phyloP scores from a whole-genome alignment of 30 jellyfish, hydroid and myxozoan genomes.

The Chrysaora quinquecirrha region DNA sequence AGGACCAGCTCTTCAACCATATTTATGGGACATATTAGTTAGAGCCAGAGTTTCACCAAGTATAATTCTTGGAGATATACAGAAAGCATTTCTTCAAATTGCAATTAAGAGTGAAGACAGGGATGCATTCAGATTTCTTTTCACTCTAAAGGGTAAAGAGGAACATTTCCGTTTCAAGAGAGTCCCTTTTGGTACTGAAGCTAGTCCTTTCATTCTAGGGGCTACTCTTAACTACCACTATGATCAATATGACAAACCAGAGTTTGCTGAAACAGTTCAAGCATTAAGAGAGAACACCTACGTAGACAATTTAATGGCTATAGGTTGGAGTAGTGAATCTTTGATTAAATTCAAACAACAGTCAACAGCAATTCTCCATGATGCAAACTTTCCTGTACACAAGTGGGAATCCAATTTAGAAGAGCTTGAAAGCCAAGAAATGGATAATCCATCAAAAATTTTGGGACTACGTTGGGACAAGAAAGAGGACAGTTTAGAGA shows the following conservation, averaged over 20 bases:
- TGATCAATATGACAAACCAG: conserved; percentile 2
- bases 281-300: conserved; percentile 10
- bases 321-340: not conserved
- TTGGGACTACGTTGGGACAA: conserved; percentile 39
- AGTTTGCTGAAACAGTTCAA: not conserved
- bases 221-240: conserved; percentile 9
- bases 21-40: conserved; percentile 56
- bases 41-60: conserved; percentile 51
- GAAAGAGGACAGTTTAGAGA: not conserved
- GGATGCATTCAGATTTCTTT: conserved; percentile 56
- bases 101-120: conserved; percentile 38
- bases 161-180: conserved; percentile 19
- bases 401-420: conserved; percentile 55
- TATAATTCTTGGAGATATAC: conserved; percentile 27
- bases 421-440: conserved; percentile 46
- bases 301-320: conserved; percentile 11
- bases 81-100: conserved; percentile 48
- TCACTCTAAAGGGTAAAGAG: conserved; percentile 28
- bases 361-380: not conserved
- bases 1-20: conserved; percentile 52
- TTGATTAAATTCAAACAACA: conserved; percentile 10
- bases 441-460: conserved; percentile 28
- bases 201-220: conserved; percentile 26
- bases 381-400: conserved; percentile 55
- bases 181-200: conserved; percentile 30